phyloP scores from a whole-genome alignment of 1,140 invertebrate species.

The Ceratina australensis region DNA sequence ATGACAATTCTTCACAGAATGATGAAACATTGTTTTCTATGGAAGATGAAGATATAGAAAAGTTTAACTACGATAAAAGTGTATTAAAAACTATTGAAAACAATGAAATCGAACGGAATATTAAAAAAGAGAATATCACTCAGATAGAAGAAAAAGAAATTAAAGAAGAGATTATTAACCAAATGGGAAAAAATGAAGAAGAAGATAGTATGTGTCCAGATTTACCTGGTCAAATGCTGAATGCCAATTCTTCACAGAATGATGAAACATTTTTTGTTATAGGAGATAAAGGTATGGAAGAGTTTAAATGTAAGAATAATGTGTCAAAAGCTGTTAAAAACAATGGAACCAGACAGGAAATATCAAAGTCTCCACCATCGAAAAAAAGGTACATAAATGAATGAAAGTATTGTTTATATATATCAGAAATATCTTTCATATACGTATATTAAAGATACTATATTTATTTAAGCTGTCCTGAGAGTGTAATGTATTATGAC shows the following conservation, averaged over 20 bases:
- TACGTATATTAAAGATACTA: neutral
- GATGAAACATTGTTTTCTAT: constrained; percentile 63
- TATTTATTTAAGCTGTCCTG: constrained; percentile 50
- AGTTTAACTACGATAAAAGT: neutral
- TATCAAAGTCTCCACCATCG: constrained; percentile 35
- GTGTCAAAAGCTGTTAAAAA: constrained; percentile 18
- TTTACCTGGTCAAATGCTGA: neutral
- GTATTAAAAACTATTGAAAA: constrained; percentile 18
- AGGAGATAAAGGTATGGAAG: constrained; percentile 44
- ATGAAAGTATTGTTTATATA: constrained; percentile 55
- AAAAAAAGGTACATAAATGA: constrained; percentile 56
- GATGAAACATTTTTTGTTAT: constrained; percentile 63
- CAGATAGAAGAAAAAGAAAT: neutral
- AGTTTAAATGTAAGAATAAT: neutral
- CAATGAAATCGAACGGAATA: constrained; percentile 34
- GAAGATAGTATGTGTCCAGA: neutral
- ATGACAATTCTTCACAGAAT: constrained; percentile 5
- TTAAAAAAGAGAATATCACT: neutral
- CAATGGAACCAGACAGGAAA: constrained; percentile 34
- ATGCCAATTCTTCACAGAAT: constrained; percentile 6
- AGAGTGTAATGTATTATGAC: constrained; percentile 59
- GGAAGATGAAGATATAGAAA: constrained; percentile 44
- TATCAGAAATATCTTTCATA: neutral
- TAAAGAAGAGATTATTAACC: neutral
- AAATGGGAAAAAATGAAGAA: too few relatives aligned